Percentiles rank a stretch among this genome's conserved stretches.
These are phyloP conservation scores for Acrobeloides nanus DNA, from an alignment of 2,888 invertebrate genomes.

Conservation along the genomic window DNA sequence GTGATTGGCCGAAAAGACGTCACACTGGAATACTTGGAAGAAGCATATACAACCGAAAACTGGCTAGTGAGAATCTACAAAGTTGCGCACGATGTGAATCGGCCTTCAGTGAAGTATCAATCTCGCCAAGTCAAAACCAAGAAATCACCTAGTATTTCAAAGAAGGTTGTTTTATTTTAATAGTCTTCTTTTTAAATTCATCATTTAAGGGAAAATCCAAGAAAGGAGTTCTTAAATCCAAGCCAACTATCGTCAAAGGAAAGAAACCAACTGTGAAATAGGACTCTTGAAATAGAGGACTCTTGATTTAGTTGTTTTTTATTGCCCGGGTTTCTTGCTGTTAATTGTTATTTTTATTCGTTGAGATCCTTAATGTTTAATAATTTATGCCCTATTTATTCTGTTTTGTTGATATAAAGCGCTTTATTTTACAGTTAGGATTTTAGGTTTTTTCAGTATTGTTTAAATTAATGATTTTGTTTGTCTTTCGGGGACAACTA, in stretches of 20 bases:
- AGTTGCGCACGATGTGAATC: slow-evolving; percentile 24
- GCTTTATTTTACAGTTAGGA: not conserved
- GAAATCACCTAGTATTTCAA: slow-evolving; percentile 13
- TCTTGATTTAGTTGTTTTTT: not conserved
- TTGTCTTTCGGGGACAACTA: not conserved
- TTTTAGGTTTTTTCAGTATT: not conserved
- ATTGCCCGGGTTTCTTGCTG: not conserved
- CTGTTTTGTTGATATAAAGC: not conserved
- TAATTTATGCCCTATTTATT: not conserved
- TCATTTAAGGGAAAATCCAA: slow-evolving; percentile 12
- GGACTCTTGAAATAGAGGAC: too few relatives aligned
- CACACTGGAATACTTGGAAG: slow-evolving; percentile 92
- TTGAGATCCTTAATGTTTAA: slow-evolving; percentile 1
- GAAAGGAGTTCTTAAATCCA: slow-evolving; percentile 22
- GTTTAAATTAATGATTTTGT: not conserved
- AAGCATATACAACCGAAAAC: slow-evolving; percentile 97
- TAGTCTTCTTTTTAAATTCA: too few relatives aligned
- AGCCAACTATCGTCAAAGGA: slow-evolving; percentile 16
- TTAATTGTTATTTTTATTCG: not conserved
- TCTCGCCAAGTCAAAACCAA: slow-evolving; percentile 33
- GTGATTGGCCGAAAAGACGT: slow-evolving; percentile 65
- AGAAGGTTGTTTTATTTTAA: too few relatives aligned
- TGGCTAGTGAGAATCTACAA: slow-evolving; percentile 75
- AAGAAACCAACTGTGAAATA: slow-evolving; percentile 10
- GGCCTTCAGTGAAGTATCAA: slow-evolving; percentile 32